phyloP scores from a whole-genome alignment of 2,797 vertebrate genomes.

The Mormyrus proboscirostris region DNA sequence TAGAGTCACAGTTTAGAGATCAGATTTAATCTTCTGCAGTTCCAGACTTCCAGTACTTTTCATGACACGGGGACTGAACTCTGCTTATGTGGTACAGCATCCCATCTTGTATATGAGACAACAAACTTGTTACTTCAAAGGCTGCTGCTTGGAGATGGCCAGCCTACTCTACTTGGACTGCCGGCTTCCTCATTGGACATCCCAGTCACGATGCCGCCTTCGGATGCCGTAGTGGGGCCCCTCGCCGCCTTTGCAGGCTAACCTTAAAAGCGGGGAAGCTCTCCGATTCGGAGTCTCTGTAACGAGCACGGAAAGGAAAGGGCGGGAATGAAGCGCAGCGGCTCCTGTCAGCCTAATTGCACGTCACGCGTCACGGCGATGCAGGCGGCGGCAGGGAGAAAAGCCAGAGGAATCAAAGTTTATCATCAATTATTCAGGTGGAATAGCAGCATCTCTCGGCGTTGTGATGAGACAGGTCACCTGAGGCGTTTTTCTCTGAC shows the following conservation, averaged over 20 bases:
- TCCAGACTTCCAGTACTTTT: background rate
- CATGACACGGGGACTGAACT: background rate
- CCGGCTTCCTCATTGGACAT: too few species aligned
- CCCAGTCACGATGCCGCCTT: background rate
- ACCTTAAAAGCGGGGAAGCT: background rate
- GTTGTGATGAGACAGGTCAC: conserved; percentile 48
- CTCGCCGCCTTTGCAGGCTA: background rate
- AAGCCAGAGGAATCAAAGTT: background rate
- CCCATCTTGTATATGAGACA: background rate
- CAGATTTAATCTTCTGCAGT: background rate
- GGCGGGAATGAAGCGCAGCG: background rate
- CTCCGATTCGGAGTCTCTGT: background rate
- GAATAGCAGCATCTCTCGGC: conserved; percentile 44
- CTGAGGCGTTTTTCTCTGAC: conserved; percentile 23
- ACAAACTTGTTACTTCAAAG: background rate
- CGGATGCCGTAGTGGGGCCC: background rate
- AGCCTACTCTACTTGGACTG: background rate
- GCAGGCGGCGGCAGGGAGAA: background rate
- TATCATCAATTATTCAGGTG: conserved; percentile 58
- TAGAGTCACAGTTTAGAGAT: background rate
- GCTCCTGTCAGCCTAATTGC: background rate
- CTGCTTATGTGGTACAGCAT: background rate
- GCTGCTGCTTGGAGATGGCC: background rate
- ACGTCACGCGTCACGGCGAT: background rate
- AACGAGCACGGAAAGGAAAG: background rate